Base-by-base conservation (phyloP, 1,140 invertebrate species). In the Zophobas morio region DNA sequence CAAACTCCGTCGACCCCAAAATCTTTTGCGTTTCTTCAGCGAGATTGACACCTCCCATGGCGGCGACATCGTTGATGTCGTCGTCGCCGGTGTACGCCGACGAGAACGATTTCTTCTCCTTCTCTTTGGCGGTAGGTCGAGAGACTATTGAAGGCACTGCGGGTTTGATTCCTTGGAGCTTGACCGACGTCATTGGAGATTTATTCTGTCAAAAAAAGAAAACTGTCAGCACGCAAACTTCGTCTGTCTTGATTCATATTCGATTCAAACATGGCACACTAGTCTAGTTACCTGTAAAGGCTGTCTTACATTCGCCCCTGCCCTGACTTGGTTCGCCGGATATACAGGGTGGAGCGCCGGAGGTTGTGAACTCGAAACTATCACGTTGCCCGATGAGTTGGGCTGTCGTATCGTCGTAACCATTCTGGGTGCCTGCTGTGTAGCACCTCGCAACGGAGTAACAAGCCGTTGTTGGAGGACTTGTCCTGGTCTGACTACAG, bases 31-130 rank as follows among this genome's bases (percentile, higher is more conserved):
- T 95, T 88, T 99, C 98, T 88, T 99, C 98, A 1, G 95, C 94
- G 81, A 99, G 89, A 88, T 99, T 99, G n/a, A 99, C 97, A 36
- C 98, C 98, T 81, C 98, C 98, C 98, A 99, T 99, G 2, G 97
- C 97, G 34, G 98, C 97, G 0, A 99, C 98, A 90, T 99, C 98
- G 85, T 99, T 99, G 80, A 99, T 98, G 86, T 98, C 96, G 88
- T 98, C 96, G 86, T 98, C 96, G 72, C 85, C 94, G 90, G 86
- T 87, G 34, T 88, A 89, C 5, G 88, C 87, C 46, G 84, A 81
- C 56, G 84, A 90, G 83, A 90, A 90, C 42, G 87, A 87, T 81
- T 91, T 92, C 84, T 92, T 92, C 75, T 92, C 91, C 85, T 92
- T 91, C 47, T 92, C 91, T 85, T 91, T 91, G 47, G 87, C 80